Evolutionary conservation across 2,113 vertebrate genomes (phyloP).

Genomic region (Toxostoma redivivum): DNA sequence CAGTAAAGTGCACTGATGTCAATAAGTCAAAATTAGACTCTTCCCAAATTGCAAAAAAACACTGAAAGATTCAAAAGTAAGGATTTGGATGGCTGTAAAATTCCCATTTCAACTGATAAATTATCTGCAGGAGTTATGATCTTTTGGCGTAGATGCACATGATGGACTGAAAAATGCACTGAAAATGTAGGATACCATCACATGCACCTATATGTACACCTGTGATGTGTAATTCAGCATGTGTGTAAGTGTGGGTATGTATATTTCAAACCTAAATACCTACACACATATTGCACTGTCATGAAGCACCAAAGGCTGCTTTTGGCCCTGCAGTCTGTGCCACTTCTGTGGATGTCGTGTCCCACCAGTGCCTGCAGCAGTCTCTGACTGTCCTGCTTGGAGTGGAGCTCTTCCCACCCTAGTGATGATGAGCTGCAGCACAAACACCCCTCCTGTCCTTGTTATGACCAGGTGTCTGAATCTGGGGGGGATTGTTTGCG

Average conservation of each 20-base stretch:
- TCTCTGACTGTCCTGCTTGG: accelerated
- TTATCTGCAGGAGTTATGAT: not conserved
- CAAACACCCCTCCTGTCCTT: not conserved
- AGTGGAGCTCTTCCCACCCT: accelerated
- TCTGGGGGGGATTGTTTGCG: not conserved
- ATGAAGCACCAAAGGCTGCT: not conserved
- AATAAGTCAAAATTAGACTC: not conserved
- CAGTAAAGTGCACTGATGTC: not conserved
- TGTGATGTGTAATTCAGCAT: not conserved
- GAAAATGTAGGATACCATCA: not conserved
- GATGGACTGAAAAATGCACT: not conserved
- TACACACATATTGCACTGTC: not conserved
- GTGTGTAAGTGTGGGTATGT: not conserved
- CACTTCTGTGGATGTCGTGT: not conserved
- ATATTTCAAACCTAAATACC: not conserved
- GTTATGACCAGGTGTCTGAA: not conserved
- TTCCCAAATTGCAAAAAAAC: not conserved
- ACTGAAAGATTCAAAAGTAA: not conserved
- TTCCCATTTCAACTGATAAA: not conserved
- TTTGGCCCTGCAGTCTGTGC: not conserved
- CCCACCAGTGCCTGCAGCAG: not conserved
- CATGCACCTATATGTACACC: accelerated
- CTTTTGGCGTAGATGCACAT: not conserved
- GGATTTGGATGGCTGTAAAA: not conserved
- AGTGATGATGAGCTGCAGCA: not conserved